Evolutionary conservation across 2,888 invertebrate species (phyloP).

Genomic region (Xestia xanthographa): DNA sequence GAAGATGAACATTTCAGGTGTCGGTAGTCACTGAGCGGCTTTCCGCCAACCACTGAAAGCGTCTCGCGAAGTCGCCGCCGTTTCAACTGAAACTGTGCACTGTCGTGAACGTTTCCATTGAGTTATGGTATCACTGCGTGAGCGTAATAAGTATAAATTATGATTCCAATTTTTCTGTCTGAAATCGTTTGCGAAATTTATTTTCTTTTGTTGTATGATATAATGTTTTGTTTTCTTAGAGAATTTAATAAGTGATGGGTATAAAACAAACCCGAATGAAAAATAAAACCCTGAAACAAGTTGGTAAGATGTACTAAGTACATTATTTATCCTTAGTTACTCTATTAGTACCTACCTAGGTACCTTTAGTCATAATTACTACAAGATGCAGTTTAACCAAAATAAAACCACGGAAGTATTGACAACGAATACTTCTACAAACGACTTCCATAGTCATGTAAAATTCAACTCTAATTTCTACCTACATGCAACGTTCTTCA

Average conservation of each 20-base stretch:
- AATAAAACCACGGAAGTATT: not conserved
- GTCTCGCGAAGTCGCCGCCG: slow-evolving; percentile 74
- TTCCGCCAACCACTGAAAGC: slow-evolving; percentile 79
- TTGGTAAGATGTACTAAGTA: not conserved
- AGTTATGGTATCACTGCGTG: slow-evolving; percentile 27
- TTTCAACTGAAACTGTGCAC: slow-evolving; percentile 75
- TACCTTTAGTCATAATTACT: not conserved
- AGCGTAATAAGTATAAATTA: slow-evolving; percentile 29
- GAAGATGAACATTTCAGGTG: slow-evolving; percentile 66
- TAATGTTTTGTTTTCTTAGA: not conserved
- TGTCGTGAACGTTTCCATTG: slow-evolving; percentile 78
- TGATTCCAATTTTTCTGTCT: slow-evolving; percentile 15
- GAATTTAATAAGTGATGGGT: not conserved
- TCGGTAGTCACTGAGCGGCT: slow-evolving; percentile 70
- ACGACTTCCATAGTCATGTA: slow-evolving; percentile 23
- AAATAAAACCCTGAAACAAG: not conserved
- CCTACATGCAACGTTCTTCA: slow-evolving; percentile 26
- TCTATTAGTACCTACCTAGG: too few species aligned
- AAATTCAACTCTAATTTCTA: slow-evolving; percentile 48
- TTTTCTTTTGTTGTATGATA: slow-evolving; percentile 13
- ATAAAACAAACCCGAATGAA: not conserved
- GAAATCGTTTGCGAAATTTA: slow-evolving; percentile 24
- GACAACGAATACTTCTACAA: slow-evolving; percentile 17
- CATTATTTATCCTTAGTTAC: too few species aligned
- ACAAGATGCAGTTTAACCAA: slow-evolving; percentile 2